phyloP scores from a whole-genome alignment of 2,113 vertebrate genomes.

The Larimichthys polyactis region DNA sequence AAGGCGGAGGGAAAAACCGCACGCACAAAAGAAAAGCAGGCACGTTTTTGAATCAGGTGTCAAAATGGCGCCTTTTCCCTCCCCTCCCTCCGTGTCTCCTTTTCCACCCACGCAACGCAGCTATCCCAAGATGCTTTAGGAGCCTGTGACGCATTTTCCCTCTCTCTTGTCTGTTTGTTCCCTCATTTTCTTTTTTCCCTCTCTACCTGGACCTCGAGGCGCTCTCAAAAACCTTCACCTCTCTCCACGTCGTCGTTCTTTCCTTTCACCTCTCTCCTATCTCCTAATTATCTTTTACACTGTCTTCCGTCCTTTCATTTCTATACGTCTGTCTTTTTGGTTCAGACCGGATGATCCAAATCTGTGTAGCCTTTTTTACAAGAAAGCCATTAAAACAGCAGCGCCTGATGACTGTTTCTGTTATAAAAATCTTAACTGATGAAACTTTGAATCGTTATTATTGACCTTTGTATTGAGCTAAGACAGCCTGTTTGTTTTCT shows the following conservation, averaged over 20 bases:
- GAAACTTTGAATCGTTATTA: slow-evolving; percentile 39
- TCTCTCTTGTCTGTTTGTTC: slow-evolving; percentile 30
- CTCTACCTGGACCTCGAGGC: slow-evolving; percentile 53
- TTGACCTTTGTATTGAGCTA: neutral
- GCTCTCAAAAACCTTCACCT: slow-evolving; percentile 17
- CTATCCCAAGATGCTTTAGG: slow-evolving; percentile 75
- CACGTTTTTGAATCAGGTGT: slow-evolving; percentile 64
- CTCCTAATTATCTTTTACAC: neutral
- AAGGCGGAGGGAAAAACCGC: slow-evolving; percentile 9
- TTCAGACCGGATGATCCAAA: slow-evolving; percentile 6
- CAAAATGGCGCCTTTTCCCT: slow-evolving; percentile 78
- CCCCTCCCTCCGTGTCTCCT: slow-evolving; percentile 50
- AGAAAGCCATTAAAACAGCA: no score
- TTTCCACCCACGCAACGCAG: slow-evolving; percentile 57
- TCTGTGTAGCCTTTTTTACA: slow-evolving; percentile 47
- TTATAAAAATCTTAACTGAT: slow-evolving; percentile 28
- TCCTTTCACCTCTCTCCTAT: neutral
- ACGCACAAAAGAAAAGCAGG: slow-evolving; percentile 50
- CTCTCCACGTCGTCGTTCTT: neutral
- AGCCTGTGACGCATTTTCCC: slow-evolving; percentile 68
- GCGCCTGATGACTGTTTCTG: slow-evolving; percentile 28
- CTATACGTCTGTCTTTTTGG: neutral
- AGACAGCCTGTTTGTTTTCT: slow-evolving; percentile 21
- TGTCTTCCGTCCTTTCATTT: slow-evolving; percentile 12
- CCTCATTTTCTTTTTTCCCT: slow-evolving; percentile 47